A percentile compares a stretch with the other conserved stretches of the same genome.
Conservation (phyloP, 2,888 invertebrate species). For the Drepana falcataria region DNA sequence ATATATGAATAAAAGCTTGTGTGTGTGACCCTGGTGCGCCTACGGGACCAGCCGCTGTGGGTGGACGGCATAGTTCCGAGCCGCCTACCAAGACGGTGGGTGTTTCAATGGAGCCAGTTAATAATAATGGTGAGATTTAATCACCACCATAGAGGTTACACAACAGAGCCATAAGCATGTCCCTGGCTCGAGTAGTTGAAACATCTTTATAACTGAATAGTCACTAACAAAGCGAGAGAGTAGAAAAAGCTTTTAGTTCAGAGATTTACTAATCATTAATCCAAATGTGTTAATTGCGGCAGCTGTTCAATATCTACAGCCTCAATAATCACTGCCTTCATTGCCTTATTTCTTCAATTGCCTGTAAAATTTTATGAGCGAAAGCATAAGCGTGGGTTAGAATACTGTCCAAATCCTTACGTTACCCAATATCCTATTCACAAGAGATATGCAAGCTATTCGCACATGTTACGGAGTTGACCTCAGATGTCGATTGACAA, state of each 20-base stretch:
- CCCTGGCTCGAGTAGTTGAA: slow-evolving; percentile 58
- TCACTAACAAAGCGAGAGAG: slow-evolving; percentile 43
- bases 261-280: slow-evolving; percentile 60
- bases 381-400: slow-evolving; percentile 13
- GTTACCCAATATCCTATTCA: slow-evolving; percentile 44
- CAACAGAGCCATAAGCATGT: slow-evolving; percentile 72
- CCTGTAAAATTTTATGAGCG: background rate
- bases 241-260: slow-evolving; percentile 48
- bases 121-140: slow-evolving; percentile 79
- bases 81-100: slow-evolving; percentile 75
- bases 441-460: slow-evolving; percentile 30
- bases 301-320: slow-evolving; percentile 11
- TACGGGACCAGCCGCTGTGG: slow-evolving; percentile 74
- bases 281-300: slow-evolving; percentile 19
- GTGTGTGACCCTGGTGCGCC: slow-evolving; percentile 76
- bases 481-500: slow-evolving; percentile 64
- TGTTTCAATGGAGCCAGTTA: slow-evolving; percentile 78
- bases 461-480: slow-evolving; percentile 63
- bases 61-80: slow-evolving; percentile 76
- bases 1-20: slow-evolving; percentile 65
- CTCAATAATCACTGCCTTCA: slow-evolving; percentile 12
- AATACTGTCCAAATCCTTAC: slow-evolving; percentile 37
- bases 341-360: slow-evolving; percentile 8
- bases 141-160: slow-evolving; percentile 75
- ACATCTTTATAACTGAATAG: slow-evolving; percentile 48